Percentiles rank a stretch among this genome's conserved stretches.
Conservation (phyloP, 2,797 vertebrate species). For the Lacerta viridis region DNA sequence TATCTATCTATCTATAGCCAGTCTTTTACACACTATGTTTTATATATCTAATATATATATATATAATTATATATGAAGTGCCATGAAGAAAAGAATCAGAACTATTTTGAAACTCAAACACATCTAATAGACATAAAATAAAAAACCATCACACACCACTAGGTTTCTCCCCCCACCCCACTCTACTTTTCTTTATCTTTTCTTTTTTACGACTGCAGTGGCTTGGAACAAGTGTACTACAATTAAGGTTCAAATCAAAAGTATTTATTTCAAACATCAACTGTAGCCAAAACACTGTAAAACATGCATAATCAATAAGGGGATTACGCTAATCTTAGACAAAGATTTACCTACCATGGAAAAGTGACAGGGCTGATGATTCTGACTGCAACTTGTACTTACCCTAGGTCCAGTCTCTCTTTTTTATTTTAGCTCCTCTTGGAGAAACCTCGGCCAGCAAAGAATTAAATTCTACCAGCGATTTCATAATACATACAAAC, state of each 20-base stretch:
- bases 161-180: background rate
- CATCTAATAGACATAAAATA: background rate
- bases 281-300: slow-evolving; percentile 55
- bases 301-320: slow-evolving; percentile 80
- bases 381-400: slow-evolving; percentile 90
- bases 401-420: slow-evolving; percentile 91
- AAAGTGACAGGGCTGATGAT: slow-evolving; percentile 84
- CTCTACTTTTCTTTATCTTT: background rate
- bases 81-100: background rate
- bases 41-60: too few relatives aligned
- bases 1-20: too few relatives aligned
- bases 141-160: background rate
- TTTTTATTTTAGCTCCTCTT: slow-evolving; percentile 84
- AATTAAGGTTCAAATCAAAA: slow-evolving; percentile 60
- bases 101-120: background rate
- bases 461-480: slow-evolving; percentile 82
- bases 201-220: slow-evolving; percentile 47
- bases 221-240: slow-evolving; percentile 53
- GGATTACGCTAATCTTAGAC: slow-evolving; percentile 73
- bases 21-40: too few relatives aligned
- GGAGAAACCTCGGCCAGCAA: slow-evolving; percentile 82
- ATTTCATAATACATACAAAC: slow-evolving; percentile 73
- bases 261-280: slow-evolving; percentile 57
- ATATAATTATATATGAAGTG: too few relatives aligned
- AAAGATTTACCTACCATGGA: slow-evolving; percentile 87